A percentile compares a stretch with the other conserved stretches of the same genome.
Evolutionary conservation across 2,113 vertebrate genomes (phyloP).

Genomic region (Bos indicus): DNA sequence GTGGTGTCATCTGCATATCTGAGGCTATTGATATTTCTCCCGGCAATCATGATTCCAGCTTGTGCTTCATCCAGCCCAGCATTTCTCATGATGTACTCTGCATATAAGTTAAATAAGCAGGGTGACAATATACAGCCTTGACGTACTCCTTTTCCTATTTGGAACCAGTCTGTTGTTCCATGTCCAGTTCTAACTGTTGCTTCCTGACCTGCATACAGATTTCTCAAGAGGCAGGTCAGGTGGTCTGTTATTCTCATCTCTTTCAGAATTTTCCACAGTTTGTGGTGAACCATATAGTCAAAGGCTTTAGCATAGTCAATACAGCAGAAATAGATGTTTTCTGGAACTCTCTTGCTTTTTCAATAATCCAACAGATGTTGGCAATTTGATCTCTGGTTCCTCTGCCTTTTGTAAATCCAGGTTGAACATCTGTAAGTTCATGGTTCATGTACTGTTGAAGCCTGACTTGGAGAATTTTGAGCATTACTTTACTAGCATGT

Average conservation of each 20-base stretch:
- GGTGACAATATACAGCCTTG: background rate
- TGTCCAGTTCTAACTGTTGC: background rate
- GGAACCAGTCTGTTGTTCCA: background rate
- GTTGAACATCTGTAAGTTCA: background rate
- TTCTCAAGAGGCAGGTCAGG: background rate
- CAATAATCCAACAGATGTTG: accelerated
- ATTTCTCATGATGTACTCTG: background rate
- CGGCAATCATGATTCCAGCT: background rate
- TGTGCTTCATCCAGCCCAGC: background rate
- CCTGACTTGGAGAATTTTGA: background rate
- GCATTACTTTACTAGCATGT: background rate
- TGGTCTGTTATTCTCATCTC: background rate
- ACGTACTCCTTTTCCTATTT: background rate
- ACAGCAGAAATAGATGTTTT: background rate
- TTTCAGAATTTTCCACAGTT: background rate
- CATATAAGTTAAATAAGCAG: background rate
- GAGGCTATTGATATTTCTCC: background rate
- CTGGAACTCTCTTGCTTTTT: background rate
- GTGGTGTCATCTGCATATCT: background rate
- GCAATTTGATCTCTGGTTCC: background rate
- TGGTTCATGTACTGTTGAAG: background rate
- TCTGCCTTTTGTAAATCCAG: background rate
- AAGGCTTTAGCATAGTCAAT: background rate
- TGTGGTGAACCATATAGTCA: background rate
- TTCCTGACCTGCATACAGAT: background rate